Percentiles rank a stretch among this genome's conserved stretches.
Evolutionary conservation across 2,113 vertebrate species (phyloP).

Genomic region (Collichthys lucidus): DNA sequence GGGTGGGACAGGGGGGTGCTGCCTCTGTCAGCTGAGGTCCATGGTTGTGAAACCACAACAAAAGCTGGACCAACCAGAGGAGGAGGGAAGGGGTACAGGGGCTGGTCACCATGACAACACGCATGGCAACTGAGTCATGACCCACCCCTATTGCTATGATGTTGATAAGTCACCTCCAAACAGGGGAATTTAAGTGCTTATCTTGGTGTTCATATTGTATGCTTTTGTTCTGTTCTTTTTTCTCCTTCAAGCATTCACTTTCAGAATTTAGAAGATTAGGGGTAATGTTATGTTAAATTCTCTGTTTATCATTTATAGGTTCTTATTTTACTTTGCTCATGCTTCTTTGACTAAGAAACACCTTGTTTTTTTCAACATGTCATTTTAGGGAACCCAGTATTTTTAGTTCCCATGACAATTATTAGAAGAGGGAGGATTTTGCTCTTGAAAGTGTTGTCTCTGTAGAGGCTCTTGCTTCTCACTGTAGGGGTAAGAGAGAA

Average conservation of each 20-base stretch:
- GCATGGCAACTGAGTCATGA: constrained; percentile 89
- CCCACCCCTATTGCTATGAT: constrained; percentile 83
- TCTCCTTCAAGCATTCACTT: constrained; percentile 54
- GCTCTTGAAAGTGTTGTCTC: constrained; percentile 50
- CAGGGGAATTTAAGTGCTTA: constrained; percentile 66
- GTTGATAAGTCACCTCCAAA: constrained; percentile 75
- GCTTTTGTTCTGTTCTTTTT: constrained; percentile 51
- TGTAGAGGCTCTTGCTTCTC: constrained; percentile 59
- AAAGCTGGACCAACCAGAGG: constrained; percentile 81
- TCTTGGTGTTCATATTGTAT: constrained; percentile 69
- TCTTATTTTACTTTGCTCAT: constrained; percentile 71
- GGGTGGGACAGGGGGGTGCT: constrained; percentile 87
- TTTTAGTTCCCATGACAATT: constrained; percentile 71
- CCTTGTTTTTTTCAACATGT: constrained; percentile 55
- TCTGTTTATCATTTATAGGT: constrained; percentile 55
- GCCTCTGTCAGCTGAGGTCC: constrained; percentile 84
- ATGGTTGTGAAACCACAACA: constrained; percentile 83
- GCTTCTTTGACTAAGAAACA: constrained; percentile 55
- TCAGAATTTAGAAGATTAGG: constrained; percentile 48
- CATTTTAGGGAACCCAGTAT: constrained; percentile 52
- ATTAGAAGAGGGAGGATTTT: constrained; percentile 32
- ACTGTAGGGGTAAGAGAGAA: constrained; percentile 65
- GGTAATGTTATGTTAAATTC: constrained; percentile 51
- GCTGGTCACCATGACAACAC: constrained; percentile 88
- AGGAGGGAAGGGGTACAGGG: constrained; percentile 84